Evolutionary conservation across 2,797 vertebrate species (phyloP), one percentile per base, ranked within the genome.

Genomic region (Atherinosoma microstoma): DNA sequence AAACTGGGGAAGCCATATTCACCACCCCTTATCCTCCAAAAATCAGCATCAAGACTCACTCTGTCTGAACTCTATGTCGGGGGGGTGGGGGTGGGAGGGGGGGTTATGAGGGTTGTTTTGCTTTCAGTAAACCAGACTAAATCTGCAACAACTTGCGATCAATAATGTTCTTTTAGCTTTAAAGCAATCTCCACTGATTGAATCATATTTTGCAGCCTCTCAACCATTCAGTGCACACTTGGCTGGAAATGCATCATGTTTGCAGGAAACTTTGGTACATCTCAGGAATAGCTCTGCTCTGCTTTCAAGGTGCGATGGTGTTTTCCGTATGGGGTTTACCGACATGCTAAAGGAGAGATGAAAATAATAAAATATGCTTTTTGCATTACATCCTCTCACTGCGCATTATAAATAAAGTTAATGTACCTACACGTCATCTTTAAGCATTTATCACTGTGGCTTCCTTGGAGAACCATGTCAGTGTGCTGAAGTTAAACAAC

Each of bases 401-500:
- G 32, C 13, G 27, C 8, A 24, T 53, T 42, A 67, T 70, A 72
- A 72, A 71, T 71, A 59, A 74, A n/a, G 54, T 68, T 61, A 2
- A 49, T 79, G 75, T 67, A 38, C 47, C 32, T 22, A 30, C 73
- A 62, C 45, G 45, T 40, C 24, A 47, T 56, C 79, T 84, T 63
- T 62, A 60, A 62, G 29, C 15, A 73, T 71, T 78, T 51, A 80
- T 83, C 7, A 40, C 29, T 11, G 2, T 1, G 0, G 22, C 34
- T 20, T 74, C 73, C 72, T 53, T 5, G 20, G 76, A 84, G 75
- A 75, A 66, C n/a, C 47, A 32, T 74, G 73, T 75, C 82, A 68
- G 27, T 58, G 75, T 49, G 24, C 69, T 80, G 56, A 70, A 80
- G 67, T 80, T 86, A 73, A 88, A 85, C 71, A 78, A 62, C 65